Evolutionary conservation across 35 echinoderm and acorn worm species (phyloP).

Genomic region (Stichopus chloronotus): DNA sequence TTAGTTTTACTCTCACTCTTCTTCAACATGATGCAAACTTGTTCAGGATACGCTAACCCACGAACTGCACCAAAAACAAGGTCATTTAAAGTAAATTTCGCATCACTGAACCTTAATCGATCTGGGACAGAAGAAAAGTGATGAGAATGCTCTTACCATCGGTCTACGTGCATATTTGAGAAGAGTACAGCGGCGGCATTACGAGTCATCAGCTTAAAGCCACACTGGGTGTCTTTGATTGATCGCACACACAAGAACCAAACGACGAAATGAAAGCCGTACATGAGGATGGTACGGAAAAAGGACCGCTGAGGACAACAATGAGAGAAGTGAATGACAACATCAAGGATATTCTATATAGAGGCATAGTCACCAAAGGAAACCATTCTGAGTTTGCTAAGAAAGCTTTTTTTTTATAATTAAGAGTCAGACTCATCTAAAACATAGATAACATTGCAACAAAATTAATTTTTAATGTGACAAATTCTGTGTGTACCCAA

Average conservation of each 20-base stretch:
- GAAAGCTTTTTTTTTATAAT: background rate
- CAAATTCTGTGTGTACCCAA: no score
- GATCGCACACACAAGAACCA: slow-evolving; percentile 96
- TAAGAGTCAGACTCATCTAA: background rate
- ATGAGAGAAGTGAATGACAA: background rate
- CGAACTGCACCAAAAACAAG: no score
- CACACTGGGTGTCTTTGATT: slow-evolving; percentile 94
- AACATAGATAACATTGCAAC: background rate
- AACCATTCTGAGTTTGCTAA: background rate
- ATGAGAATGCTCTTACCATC: slow-evolving; percentile 70
- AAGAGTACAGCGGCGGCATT: slow-evolving; percentile 81
- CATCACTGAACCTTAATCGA: no score
- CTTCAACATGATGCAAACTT: no score
- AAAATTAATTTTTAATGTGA: background rate
- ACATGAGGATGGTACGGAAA: slow-evolving; percentile 94
- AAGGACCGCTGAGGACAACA: slow-evolving; percentile 81
- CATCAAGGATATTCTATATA: background rate
- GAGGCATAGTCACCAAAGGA: background rate
- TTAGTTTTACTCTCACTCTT: no score
- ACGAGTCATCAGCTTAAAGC: slow-evolving; percentile 88
- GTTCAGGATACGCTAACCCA: no score
- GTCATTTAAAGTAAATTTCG: no score
- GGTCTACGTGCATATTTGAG: slow-evolving; percentile 83
- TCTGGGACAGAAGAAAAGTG: no score
- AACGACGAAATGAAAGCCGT: slow-evolving; percentile 98